Evolutionary conservation across 2,797 vertebrate genomes (phyloP).

Genomic region (Centropyge bicolor): DNA sequence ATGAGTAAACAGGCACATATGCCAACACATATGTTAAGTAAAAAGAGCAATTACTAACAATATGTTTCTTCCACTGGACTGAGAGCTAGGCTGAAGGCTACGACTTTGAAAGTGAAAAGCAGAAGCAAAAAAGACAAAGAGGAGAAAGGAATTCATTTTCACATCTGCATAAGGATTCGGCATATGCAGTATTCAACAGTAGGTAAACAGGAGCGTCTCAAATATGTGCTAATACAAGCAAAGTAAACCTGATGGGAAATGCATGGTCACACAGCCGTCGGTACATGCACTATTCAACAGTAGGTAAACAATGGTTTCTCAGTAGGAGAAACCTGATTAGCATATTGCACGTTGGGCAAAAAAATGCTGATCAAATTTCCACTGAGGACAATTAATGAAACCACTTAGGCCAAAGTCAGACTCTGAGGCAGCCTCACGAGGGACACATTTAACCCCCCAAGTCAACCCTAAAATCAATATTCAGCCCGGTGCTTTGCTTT

Average conservation of each 20-base stretch:
- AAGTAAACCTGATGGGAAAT: constrained; percentile 27
- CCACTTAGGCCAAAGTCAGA: constrained; percentile 30
- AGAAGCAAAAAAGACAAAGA: background rate
- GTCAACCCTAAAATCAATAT: constrained; percentile 29
- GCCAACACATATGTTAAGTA: constrained; percentile 53
- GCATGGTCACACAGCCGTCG: constrained; percentile 11
- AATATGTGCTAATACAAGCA: background rate
- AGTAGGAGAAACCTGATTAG: constrained; percentile 17
- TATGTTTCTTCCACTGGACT: constrained; percentile 67
- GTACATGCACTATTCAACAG: constrained; percentile 1
- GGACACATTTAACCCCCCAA: background rate
- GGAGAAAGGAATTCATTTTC: fast-evolving
- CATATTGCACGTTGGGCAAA: constrained; percentile 15
- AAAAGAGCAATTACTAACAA: constrained; percentile 42
- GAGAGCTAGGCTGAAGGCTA: constrained; percentile 32
- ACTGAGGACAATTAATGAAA: constrained; percentile 49
- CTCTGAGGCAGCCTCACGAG: constrained; percentile 3
- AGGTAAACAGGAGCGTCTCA: background rate
- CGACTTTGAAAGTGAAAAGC: constrained; percentile 30
- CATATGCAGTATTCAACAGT: background rate
- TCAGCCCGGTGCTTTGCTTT: constrained; percentile 7
- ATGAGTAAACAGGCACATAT: constrained; percentile 52
- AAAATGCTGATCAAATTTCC: constrained; percentile 42
- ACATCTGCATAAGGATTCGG: background rate
- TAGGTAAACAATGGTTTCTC: constrained; percentile 22